Conservation (phyloP, 2,888 invertebrate species). For the Eurytoma californica region DNA sequence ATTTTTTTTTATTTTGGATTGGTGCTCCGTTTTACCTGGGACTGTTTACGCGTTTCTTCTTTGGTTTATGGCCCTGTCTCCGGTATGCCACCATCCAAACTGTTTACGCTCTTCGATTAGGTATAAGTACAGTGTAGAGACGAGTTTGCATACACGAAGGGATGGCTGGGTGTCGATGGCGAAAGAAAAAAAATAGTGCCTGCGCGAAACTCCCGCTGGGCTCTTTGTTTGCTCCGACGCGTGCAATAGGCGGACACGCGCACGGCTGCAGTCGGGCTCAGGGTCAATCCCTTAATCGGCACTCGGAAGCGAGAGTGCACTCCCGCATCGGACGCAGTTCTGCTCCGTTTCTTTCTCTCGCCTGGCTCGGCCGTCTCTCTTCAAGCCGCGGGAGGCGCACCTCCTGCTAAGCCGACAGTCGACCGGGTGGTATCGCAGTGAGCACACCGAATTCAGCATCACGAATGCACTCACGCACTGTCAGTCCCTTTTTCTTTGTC, state of each 20-base stretch:
- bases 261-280: conserved; percentile 24
- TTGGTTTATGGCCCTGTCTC: no score
- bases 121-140: no score
- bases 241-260: not conserved
- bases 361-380: not conserved
- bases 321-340: no score
- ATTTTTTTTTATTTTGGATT: no score
- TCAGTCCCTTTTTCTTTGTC: conserved; percentile 23
- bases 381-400: not conserved
- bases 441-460: conserved; percentile 8
- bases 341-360: conserved; percentile 8
- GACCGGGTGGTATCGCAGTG: not conserved
- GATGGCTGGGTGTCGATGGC: no score
- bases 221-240: conserved; percentile 14
- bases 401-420: not conserved
- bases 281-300: conserved; percentile 55
- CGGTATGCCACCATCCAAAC: no score
- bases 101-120: no score
- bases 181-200: no score
- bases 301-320: conserved; percentile 42
- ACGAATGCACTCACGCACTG: conserved; percentile 28
- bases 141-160: no score
- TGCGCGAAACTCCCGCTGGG: not conserved
- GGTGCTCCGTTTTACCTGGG: no score
- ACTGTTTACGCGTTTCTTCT: no score